These are phyloP conservation scores for Drosophila nigricruria DNA, from an alignment of 2,888 invertebrate species.

Conservation along the genomic window DNA sequence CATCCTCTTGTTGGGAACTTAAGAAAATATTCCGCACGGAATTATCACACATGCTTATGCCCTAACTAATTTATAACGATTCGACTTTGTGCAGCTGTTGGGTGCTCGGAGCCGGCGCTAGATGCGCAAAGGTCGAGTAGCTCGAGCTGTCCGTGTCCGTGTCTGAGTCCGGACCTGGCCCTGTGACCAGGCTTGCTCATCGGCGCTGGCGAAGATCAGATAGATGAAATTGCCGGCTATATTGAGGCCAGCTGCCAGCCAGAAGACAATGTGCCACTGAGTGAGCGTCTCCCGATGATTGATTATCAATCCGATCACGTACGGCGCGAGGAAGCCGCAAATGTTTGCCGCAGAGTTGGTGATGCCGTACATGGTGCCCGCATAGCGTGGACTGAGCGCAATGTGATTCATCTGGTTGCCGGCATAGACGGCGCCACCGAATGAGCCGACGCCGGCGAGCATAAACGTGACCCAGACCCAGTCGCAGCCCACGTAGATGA, in stretches of 20 bases:
- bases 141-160: not conserved
- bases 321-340: constrained; percentile 93
- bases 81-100: constrained; percentile 5
- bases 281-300: constrained; percentile 85
- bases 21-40: constrained; percentile 55
- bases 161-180: too few relatives aligned
- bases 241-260: constrained; percentile 91
- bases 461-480: constrained; percentile 89
- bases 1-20: constrained; percentile 28
- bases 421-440: constrained; percentile 92
- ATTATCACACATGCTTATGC: constrained; percentile 73
- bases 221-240: constrained; percentile 91
- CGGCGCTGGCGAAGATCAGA: constrained; percentile 91
- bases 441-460: constrained; percentile 90
- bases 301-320: constrained; percentile 90
- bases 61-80: constrained; percentile 23
- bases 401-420: constrained; percentile 95
- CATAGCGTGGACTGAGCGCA: constrained; percentile 92
- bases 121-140: constrained; percentile 32
- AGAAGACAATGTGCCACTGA: constrained; percentile 88
- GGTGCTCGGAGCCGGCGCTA: constrained; percentile 35
- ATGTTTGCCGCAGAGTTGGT: constrained; percentile 93
- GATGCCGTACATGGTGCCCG: constrained; percentile 94
- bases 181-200: constrained; percentile 89
- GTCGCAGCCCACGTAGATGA: constrained; percentile 92